Conservation (phyloP, 1,140 invertebrate species). For the Trachelipus rathkii region DNA sequence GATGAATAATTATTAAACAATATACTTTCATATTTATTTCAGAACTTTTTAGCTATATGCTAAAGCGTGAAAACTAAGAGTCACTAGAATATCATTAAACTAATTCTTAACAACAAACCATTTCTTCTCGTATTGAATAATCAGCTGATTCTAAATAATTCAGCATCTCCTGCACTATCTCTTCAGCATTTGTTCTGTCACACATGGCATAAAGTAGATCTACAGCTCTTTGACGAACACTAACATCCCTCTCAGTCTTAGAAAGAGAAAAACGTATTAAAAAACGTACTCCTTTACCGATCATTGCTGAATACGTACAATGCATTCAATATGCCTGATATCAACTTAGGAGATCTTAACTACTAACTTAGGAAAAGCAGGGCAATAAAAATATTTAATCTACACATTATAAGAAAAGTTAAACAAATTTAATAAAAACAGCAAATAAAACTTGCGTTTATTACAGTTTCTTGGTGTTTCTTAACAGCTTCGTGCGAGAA, state of each 20-base stretch:
- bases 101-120: constrained; percentile 63
- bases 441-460: constrained; percentile 64
- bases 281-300: background rate
- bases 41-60: too few relatives aligned
- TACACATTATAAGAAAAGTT: too few relatives aligned
- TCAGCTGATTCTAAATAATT: constrained; percentile 98
- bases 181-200: constrained; percentile 97
- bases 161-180: constrained; percentile 99
- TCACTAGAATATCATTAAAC: too few relatives aligned
- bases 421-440: background rate
- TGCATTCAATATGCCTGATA: too few relatives aligned
- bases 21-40: too few relatives aligned
- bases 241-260: constrained; percentile 96
- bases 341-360: too few relatives aligned
- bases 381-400: too few relatives aligned
- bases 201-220: constrained; percentile 99
- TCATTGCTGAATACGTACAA: too few relatives aligned
- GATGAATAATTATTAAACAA: too few relatives aligned
- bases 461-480: constrained; percentile 99
- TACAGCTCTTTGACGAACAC: constrained; percentile 95
- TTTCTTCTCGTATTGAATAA: constrained; percentile 99
- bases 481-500: constrained; percentile 99
- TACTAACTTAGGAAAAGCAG: too few relatives aligned
- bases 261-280: constrained; percentile 23
- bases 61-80: too few relatives aligned